Evolutionary conservation across 2,113 vertebrate species (phyloP).

Genomic region (Gasterosteus nipponicus): DNA sequence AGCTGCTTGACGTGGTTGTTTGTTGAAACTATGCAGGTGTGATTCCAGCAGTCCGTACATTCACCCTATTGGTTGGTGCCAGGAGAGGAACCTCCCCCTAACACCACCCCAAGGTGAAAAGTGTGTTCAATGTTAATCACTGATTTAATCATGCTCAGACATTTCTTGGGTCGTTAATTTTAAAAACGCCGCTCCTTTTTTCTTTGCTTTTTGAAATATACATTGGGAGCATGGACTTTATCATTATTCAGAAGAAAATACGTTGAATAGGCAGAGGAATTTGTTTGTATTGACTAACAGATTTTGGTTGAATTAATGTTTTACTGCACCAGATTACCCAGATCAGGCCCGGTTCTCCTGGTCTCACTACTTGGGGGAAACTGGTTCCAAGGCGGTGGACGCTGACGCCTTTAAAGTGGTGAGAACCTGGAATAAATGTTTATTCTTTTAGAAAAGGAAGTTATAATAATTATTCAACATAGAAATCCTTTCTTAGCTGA

Average conservation of each 20-base stretch:
- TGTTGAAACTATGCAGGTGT: constrained; percentile 85
- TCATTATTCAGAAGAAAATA: not conserved
- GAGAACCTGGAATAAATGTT: constrained; percentile 41
- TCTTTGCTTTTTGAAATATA: not conserved
- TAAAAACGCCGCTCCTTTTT: constrained; percentile 1
- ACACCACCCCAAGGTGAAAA: constrained; percentile 96
- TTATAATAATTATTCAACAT: too few relatives aligned
- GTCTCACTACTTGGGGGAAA: constrained; percentile 94
- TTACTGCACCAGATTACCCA: constrained; percentile 87
- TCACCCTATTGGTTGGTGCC: constrained; percentile 97
- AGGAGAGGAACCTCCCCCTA: constrained; percentile 91
- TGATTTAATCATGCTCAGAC: constrained; percentile 1
- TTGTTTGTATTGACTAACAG: not conserved
- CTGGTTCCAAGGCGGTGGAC: constrained; percentile 88
- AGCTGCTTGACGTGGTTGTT: not conserved
- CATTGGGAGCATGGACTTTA: not conserved
- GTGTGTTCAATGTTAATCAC: constrained; percentile 23
- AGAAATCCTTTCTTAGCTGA: too few relatives aligned
- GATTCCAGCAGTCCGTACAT: constrained; percentile 96
- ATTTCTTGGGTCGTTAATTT: not conserved
- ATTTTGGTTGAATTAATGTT: not conserved
- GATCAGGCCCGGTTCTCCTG: constrained; percentile 92
- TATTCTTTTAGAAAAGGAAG: too few relatives aligned
- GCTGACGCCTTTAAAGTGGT: constrained; percentile 93
- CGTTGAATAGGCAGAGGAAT: not conserved